These are phyloP conservation scores for Phoxinus phoxinus DNA, from an alignment of 2,113 vertebrate species.

Conservation along the genomic window DNA sequence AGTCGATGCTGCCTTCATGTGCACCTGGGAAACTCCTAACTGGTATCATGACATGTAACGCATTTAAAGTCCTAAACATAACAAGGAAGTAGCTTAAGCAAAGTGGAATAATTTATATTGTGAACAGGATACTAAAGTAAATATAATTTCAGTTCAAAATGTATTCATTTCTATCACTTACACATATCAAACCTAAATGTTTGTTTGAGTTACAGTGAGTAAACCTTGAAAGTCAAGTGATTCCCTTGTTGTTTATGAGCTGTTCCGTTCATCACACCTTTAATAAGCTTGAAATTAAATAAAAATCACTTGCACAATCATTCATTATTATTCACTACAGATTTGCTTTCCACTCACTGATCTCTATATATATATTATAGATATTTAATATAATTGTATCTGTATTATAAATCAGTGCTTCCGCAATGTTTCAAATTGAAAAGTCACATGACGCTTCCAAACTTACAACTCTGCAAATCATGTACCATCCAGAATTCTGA, in stretches of 20 bases:
- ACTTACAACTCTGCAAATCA: no score
- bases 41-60: background rate
- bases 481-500: no score
- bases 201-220: background rate
- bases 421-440: no score
- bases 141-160: background rate
- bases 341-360: background rate
- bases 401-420: no score
- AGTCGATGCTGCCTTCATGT: background rate
- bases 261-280: background rate
- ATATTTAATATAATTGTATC: no score
- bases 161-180: background rate
- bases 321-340: background rate
- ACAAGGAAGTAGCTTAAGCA: background rate
- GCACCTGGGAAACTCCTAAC: background rate
- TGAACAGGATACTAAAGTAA: background rate
- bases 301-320: background rate
- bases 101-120: background rate
- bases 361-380: no score
- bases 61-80: background rate
- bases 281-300: background rate
- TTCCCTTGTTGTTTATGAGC: background rate
- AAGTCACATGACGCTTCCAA: no score
- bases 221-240: background rate
- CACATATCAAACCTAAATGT: background rate